Conservation (phyloP, 2,113 vertebrate genomes). For the Glareola pratincola region DNA sequence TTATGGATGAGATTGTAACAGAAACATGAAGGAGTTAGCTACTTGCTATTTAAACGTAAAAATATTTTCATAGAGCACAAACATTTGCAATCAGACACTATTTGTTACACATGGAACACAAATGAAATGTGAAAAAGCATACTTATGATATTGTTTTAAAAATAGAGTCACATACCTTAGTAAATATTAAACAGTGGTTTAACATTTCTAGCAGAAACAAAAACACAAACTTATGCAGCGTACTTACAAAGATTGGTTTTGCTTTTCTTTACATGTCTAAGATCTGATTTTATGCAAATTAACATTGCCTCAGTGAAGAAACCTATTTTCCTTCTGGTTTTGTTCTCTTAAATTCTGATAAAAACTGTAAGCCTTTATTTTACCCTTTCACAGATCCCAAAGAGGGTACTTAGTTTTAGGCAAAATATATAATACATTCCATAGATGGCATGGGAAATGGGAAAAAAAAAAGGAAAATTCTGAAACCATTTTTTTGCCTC, state of each 20-base stretch:
- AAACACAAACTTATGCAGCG: not conserved
- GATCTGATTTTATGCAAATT: not conserved
- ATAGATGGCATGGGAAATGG: not conserved
- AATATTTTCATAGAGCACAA: not conserved
- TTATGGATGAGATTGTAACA: not conserved
- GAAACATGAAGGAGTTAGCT: not conserved
- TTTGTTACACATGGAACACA: not conserved
- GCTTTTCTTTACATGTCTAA: not conserved
- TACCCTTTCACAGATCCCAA: not conserved
- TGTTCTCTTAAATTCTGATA: not conserved
- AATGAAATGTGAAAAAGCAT: not conserved
- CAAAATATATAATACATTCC: not conserved
- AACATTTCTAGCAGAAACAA: not conserved
- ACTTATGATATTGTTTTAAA: not conserved
- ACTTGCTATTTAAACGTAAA: not conserved
- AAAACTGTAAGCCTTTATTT: not conserved
- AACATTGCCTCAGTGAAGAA: not conserved
- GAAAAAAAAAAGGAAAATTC: not conserved
- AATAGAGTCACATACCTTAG: not conserved
- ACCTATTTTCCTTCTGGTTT: not conserved
- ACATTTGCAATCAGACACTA: not conserved
- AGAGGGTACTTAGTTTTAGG: not conserved
- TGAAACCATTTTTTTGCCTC: not conserved
- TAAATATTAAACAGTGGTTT: not conserved
- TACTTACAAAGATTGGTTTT: not conserved